A percentile compares a stretch with the other conserved stretches of the same genome.
These are phyloP conservation scores for Oxytorus armatus DNA, from an alignment of 2,888 invertebrate genomes.

Conservation along the genomic window DNA sequence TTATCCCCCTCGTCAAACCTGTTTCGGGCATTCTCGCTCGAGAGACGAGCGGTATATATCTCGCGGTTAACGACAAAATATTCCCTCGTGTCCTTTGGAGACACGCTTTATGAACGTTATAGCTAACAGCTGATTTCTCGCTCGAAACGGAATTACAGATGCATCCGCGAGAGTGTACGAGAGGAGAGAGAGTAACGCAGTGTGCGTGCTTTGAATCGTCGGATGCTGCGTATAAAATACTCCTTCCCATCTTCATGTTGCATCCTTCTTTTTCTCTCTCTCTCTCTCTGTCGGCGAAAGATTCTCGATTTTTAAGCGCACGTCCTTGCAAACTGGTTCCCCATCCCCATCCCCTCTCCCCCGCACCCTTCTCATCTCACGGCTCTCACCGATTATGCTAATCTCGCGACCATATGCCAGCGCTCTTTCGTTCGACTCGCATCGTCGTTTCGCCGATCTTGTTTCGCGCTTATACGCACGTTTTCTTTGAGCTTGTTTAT, in stretches of 20 bases:
- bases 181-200: background rate
- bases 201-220: conserved; percentile 6
- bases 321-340: conserved; percentile 84
- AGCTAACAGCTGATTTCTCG: conserved; percentile 33
- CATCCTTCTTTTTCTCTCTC: conserved; percentile 8
- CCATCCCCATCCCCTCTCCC: no score
- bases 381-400: conserved; percentile 82
- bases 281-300: conserved; percentile 41
- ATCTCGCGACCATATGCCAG: conserved; percentile 80
- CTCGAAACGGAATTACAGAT: conserved; percentile 78
- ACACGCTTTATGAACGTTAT: conserved; percentile 10
- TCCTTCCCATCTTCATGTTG: background rate
- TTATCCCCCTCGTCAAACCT: conserved; percentile 53
- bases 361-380: conserved; percentile 69
- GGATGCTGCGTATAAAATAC: conserved; percentile 21
- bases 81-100: conserved; percentile 14
- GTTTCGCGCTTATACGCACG: conserved; percentile 68
- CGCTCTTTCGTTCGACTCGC: conserved; percentile 63
- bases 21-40: conserved; percentile 56
- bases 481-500: conserved; percentile 32
- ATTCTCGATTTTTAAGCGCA: conserved; percentile 68
- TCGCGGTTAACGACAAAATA: conserved; percentile 37
- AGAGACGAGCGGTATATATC: conserved; percentile 46
- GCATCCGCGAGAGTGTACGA: conserved; percentile 75
- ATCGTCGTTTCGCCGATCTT: conserved; percentile 74